Evolutionary conservation across 1,140 invertebrate species (phyloP).

Genomic region (Colletes latitarsis): DNA sequence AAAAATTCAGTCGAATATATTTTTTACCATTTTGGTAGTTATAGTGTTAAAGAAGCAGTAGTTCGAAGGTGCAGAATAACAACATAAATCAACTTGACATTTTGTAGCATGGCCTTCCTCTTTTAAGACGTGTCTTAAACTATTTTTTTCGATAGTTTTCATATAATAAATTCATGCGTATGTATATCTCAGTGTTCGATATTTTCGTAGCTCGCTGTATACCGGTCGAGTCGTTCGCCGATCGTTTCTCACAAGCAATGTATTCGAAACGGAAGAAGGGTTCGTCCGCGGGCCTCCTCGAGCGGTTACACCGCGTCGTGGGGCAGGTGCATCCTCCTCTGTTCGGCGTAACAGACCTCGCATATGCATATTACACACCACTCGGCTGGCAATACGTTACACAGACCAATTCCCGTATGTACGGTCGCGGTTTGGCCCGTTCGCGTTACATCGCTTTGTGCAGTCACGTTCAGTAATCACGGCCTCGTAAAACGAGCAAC

Average conservation of each 20-base stretch:
- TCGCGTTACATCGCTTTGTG: slow-evolving; percentile 42
- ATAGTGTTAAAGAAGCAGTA: no score
- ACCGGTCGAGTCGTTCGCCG: background rate
- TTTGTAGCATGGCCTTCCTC: no score
- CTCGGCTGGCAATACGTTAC: slow-evolving; percentile 44
- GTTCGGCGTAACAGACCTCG: slow-evolving; percentile 46
- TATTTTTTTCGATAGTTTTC: no score
- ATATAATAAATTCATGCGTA: no score
- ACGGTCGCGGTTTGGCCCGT: slow-evolving; percentile 8
- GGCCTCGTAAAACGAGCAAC: slow-evolving; percentile 54
- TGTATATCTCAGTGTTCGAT: no score
- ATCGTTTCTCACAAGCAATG: slow-evolving; percentile 47
- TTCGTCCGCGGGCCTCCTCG: slow-evolving; percentile 8
- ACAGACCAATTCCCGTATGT: slow-evolving; percentile 15
- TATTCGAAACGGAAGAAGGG: slow-evolving; percentile 66
- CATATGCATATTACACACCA: slow-evolving; percentile 53
- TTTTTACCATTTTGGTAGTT: no score
- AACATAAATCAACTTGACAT: no score
- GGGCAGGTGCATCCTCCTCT: slow-evolving; percentile 73
- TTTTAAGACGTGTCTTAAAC: no score
- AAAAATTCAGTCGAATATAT: no score
- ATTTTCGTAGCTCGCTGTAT: background rate
- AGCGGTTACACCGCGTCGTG: slow-evolving; percentile 54
- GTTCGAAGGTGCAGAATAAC: no score
- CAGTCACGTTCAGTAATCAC: slow-evolving; percentile 52